Conservation (phyloP, 2,888 invertebrate genomes). For the Zaprionus bogoriensis region DNA sequence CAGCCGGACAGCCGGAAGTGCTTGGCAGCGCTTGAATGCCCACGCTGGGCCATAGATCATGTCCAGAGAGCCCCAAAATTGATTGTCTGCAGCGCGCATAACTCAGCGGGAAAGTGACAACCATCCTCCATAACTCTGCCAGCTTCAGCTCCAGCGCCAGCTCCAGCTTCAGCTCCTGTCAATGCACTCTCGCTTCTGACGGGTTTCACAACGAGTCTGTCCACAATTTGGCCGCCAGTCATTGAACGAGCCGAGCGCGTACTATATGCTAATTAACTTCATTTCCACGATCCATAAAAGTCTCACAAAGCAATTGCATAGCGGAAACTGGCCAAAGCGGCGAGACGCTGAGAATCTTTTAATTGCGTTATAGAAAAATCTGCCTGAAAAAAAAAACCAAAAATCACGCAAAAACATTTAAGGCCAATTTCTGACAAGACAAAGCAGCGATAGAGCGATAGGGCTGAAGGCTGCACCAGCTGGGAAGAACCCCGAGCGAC, state of each 20-base stretch:
- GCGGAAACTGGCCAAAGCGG: slow-evolving; percentile 57
- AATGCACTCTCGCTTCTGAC: slow-evolving; percentile 43
- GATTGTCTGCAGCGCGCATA: slow-evolving; percentile 33
- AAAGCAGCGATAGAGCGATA: slow-evolving; percentile 38
- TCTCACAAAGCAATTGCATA: slow-evolving; percentile 61
- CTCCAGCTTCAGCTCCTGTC: slow-evolving; percentile 8
- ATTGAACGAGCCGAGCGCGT: slow-evolving; percentile 35
- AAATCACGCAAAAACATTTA: slow-evolving; percentile 44
- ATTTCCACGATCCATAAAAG: slow-evolving; percentile 75
- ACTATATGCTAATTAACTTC: slow-evolving; percentile 69
- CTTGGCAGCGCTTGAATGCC: slow-evolving; percentile 37
- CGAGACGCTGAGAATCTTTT: slow-evolving; percentile 68
- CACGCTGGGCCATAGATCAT: slow-evolving; percentile 22
- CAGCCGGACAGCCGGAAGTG: slow-evolving; percentile 49
- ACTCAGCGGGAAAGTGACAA: slow-evolving; percentile 19
- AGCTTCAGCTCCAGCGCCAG: too few relatives aligned
- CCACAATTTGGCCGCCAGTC: slow-evolving; percentile 18
- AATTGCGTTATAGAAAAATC: slow-evolving; percentile 52
- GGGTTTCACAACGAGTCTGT: slow-evolving; percentile 25
- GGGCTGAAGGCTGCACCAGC: slow-evolving; percentile 10
- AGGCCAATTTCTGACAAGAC: slow-evolving; percentile 61
- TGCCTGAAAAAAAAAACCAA: slow-evolving; percentile 12
- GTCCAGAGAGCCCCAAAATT: slow-evolving; percentile 17
- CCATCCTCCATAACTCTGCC: slow-evolving; percentile 19
- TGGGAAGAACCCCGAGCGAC: not conserved